Evolutionary conservation across 2,797 vertebrate genomes (phyloP).

Genomic region (Hemitrygon akajei): DNA sequence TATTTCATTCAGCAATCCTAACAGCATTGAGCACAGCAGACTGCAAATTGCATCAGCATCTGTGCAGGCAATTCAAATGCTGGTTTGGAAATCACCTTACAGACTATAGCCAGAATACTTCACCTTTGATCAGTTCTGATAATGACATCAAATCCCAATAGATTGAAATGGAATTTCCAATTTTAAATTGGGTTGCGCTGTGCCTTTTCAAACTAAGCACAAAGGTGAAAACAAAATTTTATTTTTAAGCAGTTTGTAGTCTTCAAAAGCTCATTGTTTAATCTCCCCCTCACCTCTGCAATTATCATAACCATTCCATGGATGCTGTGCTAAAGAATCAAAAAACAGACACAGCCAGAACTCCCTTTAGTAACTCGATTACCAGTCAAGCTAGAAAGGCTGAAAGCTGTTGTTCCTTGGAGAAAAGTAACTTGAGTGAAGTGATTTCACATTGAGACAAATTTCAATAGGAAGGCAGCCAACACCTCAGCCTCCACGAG

Average conservation of each 20-base stretch:
- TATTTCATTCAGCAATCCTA: slow-evolving; percentile 13
- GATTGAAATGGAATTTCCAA: slow-evolving; percentile 6
- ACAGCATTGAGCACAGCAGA: not conserved
- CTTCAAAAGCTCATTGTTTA: not conserved
- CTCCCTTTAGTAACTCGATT: not conserved
- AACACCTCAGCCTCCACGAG: not conserved
- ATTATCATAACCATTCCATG: not conserved
- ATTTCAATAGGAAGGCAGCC: slow-evolving; percentile 4
- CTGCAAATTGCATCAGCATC: not conserved
- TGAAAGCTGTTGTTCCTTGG: not conserved
- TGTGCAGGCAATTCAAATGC: not conserved
- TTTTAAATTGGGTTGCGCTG: not conserved
- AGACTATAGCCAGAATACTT: not conserved
- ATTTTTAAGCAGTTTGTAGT: not conserved
- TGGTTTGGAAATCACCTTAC: slow-evolving; percentile 14
- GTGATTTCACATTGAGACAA: slow-evolving; percentile 10
- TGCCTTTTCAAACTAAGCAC: not conserved
- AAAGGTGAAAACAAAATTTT: not conserved
- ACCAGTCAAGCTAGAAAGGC: not conserved
- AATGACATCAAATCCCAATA: slow-evolving; percentile 12
- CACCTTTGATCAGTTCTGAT: not conserved
- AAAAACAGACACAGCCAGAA: not conserved
- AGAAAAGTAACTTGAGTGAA: not conserved
- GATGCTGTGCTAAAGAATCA: slow-evolving; percentile 6
- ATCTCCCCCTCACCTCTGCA: not conserved